phyloP scores from a whole-genome alignment of 2,888 invertebrate genomes.

The Drosophila mimica region DNA sequence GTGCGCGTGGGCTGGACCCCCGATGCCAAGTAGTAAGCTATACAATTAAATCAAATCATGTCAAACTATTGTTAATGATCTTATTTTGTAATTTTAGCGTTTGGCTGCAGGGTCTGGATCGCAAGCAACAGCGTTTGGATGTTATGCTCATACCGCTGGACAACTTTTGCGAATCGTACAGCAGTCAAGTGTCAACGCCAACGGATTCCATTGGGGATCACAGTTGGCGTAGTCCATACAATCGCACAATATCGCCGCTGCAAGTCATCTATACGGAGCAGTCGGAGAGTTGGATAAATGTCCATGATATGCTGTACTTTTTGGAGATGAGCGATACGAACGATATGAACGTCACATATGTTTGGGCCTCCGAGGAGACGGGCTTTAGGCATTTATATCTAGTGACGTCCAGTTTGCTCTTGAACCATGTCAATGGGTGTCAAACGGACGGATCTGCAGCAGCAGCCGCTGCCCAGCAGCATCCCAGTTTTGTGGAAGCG shows the following conservation, averaged over 20 bases:
- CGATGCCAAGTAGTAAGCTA: constrained; percentile 92
- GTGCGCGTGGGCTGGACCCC: constrained; percentile 98
- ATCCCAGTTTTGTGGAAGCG: constrained; percentile 76
- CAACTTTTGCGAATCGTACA: constrained; percentile 88
- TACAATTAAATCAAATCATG: not conserved
- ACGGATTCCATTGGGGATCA: constrained; percentile 82
- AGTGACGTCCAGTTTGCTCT: constrained; percentile 88
- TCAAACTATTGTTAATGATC: not conserved
- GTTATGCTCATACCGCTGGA: constrained; percentile 92
- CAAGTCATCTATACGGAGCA: constrained; percentile 85
- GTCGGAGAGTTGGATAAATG: constrained; percentile 96
- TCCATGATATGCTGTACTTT: constrained; percentile 95
- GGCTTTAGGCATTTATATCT: constrained; percentile 95
- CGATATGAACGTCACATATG: constrained; percentile 87
- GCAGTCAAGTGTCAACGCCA: constrained; percentile 85
- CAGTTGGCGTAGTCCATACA: constrained; percentile 84
- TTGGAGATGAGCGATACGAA: constrained; percentile 85
- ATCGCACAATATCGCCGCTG: constrained; percentile 82
- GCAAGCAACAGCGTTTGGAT: constrained; percentile 94
- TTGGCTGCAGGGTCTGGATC: constrained; percentile 95
- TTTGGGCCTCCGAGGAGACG: constrained; percentile 97
- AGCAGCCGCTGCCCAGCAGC: constrained; percentile 60
- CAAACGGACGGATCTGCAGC: constrained; percentile 58
- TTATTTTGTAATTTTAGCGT: constrained; percentile 87
- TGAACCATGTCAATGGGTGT: constrained; percentile 86